Percentiles rank a stretch among this genome's conserved stretches.
Evolutionary conservation across 2,113 vertebrate genomes (phyloP).

Genomic region (human (Homo sapiens)): GRCh38 chrX:25923001-25923500

Average conservation of each 20-base stretch:
- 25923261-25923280: slow-evolving; percentile 25
- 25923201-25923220: slow-evolving; percentile 12
- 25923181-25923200: background rate
- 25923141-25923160: background rate
- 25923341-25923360: slow-evolving; percentile 60
- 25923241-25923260: background rate
- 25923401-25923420: slow-evolving; percentile 58
- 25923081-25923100: background rate
- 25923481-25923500: slow-evolving; percentile 33
- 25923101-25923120: background rate
- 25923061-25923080: background rate
- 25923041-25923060: background rate
- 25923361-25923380: slow-evolving; percentile 54
- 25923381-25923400: slow-evolving; percentile 33
- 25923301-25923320: background rate
- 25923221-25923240: background rate
- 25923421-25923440: slow-evolving; percentile 48
- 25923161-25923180: background rate
- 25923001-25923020: background rate
- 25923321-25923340: slow-evolving; percentile 14
- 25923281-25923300: background rate
- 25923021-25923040: background rate
- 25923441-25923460: slow-evolving; percentile 16
- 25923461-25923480: slow-evolving; percentile 45
- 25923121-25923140: background rate